Conservation (phyloP, 2,888 invertebrate genomes). For the Netelia melanura region DNA sequence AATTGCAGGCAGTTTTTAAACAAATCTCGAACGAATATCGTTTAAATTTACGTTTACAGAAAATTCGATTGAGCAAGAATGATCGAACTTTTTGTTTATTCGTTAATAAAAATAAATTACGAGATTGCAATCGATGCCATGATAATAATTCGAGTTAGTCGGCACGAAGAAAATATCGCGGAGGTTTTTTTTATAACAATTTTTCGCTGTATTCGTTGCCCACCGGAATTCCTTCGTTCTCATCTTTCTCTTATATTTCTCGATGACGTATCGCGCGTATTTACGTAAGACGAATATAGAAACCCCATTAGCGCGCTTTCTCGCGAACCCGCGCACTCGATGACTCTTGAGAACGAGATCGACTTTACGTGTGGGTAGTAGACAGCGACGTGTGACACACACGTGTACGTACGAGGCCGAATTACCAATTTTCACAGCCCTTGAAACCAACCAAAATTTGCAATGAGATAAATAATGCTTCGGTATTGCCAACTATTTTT, state of each 20-base stretch:
- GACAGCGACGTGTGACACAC: slow-evolving; percentile 42
- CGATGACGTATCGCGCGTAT: slow-evolving; percentile 57
- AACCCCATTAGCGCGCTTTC: slow-evolving; percentile 54
- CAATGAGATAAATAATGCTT: background rate
- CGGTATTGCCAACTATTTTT: background rate
- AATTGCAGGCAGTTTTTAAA: too few species aligned
- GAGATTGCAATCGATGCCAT: too few species aligned
- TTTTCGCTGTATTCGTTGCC: slow-evolving; percentile 1
- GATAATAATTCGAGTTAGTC: too few species aligned
- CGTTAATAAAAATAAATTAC: too few species aligned
- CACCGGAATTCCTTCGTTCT: background rate
- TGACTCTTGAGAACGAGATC: slow-evolving; percentile 56
- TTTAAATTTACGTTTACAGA: too few species aligned
- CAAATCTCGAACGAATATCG: too few species aligned
- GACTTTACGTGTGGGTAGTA: slow-evolving; percentile 47
- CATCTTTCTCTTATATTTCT: slow-evolving; percentile 23
- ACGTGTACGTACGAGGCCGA: slow-evolving; percentile 34
- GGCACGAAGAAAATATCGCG: background rate
- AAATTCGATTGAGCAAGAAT: too few species aligned
- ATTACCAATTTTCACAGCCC: slow-evolving; percentile 45
- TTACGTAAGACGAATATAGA: slow-evolving; percentile 65
- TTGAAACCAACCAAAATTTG: slow-evolving; percentile 15
- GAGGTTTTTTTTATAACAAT: slow-evolving; percentile 13
- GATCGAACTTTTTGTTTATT: too few species aligned
- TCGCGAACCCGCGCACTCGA: slow-evolving; percentile 21